These are phyloP conservation scores for Lepidurus packardi DNA, from an alignment of 1,140 invertebrate genomes.

Conservation along the genomic window DNA sequence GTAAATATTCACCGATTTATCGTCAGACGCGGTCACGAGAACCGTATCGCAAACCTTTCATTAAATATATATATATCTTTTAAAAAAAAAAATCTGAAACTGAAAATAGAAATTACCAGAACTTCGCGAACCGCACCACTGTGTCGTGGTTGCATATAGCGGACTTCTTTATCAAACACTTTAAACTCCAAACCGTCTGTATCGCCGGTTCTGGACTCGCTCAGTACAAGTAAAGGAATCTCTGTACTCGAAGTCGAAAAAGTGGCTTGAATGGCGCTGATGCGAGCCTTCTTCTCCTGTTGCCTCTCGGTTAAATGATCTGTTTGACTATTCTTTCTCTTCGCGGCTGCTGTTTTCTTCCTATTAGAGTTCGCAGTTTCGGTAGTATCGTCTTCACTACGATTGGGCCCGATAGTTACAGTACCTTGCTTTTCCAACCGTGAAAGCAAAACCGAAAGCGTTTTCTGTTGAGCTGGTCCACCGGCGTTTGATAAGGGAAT, in stretches of 20 bases:
- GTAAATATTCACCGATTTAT: conserved; percentile 1
- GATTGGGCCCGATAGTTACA: background rate
- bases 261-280: background rate
- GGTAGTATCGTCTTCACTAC: background rate
- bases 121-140: background rate
- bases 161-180: background rate
- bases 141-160: background rate
- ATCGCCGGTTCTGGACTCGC: background rate
- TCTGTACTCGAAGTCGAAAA: background rate
- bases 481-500: background rate
- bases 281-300: background rate
- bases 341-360: background rate
- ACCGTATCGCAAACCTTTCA: background rate
- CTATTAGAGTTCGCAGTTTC: background rate
- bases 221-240: background rate
- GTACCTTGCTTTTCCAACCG: background rate
- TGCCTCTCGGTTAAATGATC: background rate
- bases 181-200: background rate
- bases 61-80: background rate
- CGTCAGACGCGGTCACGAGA: background rate
- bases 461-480: background rate
- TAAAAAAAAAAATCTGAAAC: background rate
- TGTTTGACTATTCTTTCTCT: background rate
- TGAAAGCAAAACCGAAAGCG: background rate
- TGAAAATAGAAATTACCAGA: background rate